Conservation (phyloP, 2,113 vertebrate genomes). For the Chauna torquata region DNA sequence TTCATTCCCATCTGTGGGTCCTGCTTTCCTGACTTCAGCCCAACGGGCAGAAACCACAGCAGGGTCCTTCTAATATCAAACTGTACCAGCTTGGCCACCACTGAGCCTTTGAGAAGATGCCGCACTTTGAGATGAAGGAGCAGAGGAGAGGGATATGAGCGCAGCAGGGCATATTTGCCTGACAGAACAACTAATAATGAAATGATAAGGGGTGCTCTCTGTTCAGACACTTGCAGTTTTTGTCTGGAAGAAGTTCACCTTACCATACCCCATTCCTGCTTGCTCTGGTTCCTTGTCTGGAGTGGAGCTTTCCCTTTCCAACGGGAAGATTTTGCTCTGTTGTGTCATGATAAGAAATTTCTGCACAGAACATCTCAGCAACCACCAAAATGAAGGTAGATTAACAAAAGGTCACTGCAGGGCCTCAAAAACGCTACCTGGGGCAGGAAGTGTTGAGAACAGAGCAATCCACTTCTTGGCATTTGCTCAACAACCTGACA, state of each 20-base stretch:
- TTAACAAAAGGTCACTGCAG: neutral
- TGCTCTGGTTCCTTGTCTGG: neutral
- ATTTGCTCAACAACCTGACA: neutral
- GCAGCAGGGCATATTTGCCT: neutral
- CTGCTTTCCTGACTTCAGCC: neutral
- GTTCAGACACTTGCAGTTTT: neutral
- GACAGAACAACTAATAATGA: neutral
- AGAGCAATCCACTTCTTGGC: neutral
- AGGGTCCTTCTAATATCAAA: neutral
- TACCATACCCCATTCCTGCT: neutral
- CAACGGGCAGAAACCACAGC: fast-evolving
- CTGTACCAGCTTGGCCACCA: neutral
- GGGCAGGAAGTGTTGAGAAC: neutral
- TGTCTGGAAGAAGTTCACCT: neutral
- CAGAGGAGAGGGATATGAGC: neutral
- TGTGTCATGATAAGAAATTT: neutral
- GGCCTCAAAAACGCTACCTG: neutral
- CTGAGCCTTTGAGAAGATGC: neutral
- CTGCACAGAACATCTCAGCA: neutral
- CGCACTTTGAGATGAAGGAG: neutral
- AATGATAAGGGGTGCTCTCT: neutral
- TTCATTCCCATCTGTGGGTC: neutral
- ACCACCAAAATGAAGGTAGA: neutral
- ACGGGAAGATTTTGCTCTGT: neutral
- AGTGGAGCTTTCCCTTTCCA: neutral